Evolutionary conservation across 2,797 vertebrate species (phyloP).

Genomic region (Gallirallus australis): DNA sequence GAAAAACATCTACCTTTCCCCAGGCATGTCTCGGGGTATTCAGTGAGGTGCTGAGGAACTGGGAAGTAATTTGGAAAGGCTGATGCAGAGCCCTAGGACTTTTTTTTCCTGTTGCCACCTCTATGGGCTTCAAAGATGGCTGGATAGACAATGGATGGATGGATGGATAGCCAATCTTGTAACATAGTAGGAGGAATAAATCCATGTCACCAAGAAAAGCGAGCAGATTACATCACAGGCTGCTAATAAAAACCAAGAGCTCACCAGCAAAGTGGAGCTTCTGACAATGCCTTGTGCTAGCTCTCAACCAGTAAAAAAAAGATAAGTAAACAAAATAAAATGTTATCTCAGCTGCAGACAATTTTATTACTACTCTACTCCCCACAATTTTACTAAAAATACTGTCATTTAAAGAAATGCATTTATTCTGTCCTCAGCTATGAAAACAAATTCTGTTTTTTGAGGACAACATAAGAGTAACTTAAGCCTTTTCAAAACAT

Average conservation of each 20-base stretch:
- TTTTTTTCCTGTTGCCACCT: not conserved
- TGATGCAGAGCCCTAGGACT: not conserved
- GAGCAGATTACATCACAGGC: not conserved
- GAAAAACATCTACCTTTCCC: not conserved
- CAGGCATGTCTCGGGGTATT: not conserved
- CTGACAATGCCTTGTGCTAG: not conserved
- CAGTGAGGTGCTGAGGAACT: not conserved
- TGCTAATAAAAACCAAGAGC: not conserved
- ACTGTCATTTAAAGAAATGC: slow-evolving; percentile 39
- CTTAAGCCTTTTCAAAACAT: slow-evolving; percentile 57
- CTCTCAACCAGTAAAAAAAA: not conserved
- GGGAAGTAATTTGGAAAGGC: not conserved
- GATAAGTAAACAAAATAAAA: slow-evolving; percentile 47
- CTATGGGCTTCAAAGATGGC: not conserved
- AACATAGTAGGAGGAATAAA: not conserved
- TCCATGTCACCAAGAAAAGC: not conserved
- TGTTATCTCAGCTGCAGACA: slow-evolving; percentile 61
- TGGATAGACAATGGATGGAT: not conserved
- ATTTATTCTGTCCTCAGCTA: slow-evolving; percentile 54
- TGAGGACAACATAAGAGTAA: slow-evolving; percentile 42
- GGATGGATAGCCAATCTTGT: not conserved
- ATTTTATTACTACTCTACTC: slow-evolving; percentile 45
- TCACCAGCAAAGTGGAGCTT: not conserved
- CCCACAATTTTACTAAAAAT: slow-evolving; percentile 48
- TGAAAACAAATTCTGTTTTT: slow-evolving; percentile 32